phyloP scores from a whole-genome alignment of 1,140 invertebrate genomes.

The Trichonephila inaurata region DNA sequence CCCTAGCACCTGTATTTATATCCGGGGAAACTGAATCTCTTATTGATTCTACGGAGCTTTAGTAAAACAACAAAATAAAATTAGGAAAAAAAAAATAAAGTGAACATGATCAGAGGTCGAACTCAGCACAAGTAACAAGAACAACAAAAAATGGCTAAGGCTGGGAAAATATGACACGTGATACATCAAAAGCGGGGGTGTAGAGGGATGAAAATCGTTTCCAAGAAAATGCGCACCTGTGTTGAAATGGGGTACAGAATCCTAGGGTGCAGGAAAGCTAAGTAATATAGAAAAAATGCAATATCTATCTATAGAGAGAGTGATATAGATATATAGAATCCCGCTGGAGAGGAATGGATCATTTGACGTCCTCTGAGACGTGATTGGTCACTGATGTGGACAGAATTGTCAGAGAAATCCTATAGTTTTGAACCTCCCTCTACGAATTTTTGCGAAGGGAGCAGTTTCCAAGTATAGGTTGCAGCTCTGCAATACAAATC shows the following conservation, averaged over 20 bases:
- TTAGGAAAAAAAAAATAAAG: not conserved
- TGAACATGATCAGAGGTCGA: constrained; percentile 28
- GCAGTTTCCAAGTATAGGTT: not conserved
- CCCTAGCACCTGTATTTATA: not conserved
- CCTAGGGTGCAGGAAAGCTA: not conserved
- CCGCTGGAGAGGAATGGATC: constrained; percentile 4
- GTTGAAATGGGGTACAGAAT: not conserved
- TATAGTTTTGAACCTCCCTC: not conserved
- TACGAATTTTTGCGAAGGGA: not conserved
- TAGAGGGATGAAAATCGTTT: constrained; percentile 16
- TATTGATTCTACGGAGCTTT: not conserved
- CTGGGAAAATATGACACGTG: constrained; percentile 37
- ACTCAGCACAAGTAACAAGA: not conserved
- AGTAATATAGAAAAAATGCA: constrained; percentile 18
- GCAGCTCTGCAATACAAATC: not conserved
- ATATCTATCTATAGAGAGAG: not conserved
- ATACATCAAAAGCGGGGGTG: constrained; percentile 14
- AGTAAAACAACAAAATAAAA: not conserved
- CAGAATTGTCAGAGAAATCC: constrained; percentile 17
- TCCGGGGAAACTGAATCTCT: not conserved
- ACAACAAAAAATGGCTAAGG: not conserved
- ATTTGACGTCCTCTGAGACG: constrained; percentile 2
- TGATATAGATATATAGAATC: not conserved
- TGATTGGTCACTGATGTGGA: constrained; percentile 37
- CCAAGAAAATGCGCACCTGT: constrained; percentile 32